Percentiles rank a stretch among this genome's conserved stretches.
phyloP scores from a whole-genome alignment of 2,797 vertebrate genomes.

The Acanthornis magna region DNA sequence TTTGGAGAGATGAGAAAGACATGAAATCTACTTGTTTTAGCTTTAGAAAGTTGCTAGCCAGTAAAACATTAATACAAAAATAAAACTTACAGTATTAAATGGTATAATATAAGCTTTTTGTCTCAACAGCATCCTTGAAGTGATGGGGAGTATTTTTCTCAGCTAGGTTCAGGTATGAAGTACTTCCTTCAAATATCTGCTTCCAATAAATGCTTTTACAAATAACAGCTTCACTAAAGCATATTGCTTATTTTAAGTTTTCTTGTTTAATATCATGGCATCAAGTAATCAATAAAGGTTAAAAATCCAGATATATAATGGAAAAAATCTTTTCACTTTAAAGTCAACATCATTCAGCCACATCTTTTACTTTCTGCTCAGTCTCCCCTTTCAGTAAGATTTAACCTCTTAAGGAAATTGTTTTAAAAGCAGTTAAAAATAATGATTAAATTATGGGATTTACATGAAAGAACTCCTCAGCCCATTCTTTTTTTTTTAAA shows the following conservation, averaged over 20 bases:
- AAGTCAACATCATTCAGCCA: constrained; percentile 35
- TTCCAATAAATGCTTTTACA: constrained; percentile 33
- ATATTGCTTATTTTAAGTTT: constrained; percentile 15
- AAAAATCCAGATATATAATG: not conserved
- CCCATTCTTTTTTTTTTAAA: constrained; percentile 57
- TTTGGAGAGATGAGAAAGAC: not conserved
- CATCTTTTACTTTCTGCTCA: constrained; percentile 6
- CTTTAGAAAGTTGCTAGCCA: not conserved
- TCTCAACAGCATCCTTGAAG: not conserved
- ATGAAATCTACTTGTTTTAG: not conserved
- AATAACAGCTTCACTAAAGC: constrained; percentile 18
- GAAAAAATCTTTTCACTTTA: not conserved
- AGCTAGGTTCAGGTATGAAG: not conserved
- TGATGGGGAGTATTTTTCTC: not conserved
- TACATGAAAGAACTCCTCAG: constrained; percentile 48
- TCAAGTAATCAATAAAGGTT: not conserved
- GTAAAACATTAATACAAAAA: not conserved
- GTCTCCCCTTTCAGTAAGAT: constrained; percentile 37
- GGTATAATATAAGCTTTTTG: not conserved
- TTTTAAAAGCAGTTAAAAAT: constrained; percentile 68
- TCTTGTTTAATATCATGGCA: constrained; percentile 16
- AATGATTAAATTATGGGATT: constrained; percentile 65
- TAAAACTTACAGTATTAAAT: not conserved
- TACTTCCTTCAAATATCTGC: not conserved
- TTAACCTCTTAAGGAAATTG: constrained; percentile 64